Conservation (phyloP, 1,140 invertebrate species). For the Drosophila takahashii region DNA sequence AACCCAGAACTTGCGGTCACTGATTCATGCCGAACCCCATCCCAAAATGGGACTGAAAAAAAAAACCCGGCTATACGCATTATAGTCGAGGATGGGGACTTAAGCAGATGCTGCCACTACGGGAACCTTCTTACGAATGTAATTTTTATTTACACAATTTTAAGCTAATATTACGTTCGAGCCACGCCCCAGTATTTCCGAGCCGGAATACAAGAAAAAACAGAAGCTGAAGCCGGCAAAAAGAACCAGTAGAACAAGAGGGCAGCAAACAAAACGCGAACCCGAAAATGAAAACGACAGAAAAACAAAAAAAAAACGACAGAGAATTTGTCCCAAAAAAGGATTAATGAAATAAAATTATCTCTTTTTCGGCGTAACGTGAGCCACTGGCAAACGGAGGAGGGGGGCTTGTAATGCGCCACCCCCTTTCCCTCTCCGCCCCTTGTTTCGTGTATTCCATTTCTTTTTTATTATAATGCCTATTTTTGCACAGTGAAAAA, state of each 20-base stretch:
- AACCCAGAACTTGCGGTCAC: constrained; percentile 65
- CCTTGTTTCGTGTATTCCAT: constrained; percentile 41
- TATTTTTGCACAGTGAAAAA: constrained; percentile 38
- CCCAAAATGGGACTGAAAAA: neutral
- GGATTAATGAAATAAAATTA: constrained; percentile 84
- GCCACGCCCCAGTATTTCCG: constrained; percentile 67
- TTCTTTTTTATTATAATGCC: constrained; percentile 71
- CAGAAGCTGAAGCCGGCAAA: constrained; percentile 20
- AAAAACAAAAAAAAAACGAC: constrained; percentile 31
- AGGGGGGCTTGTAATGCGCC: constrained; percentile 41
- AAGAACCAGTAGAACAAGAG: constrained; percentile 11
- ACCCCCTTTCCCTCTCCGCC: constrained; percentile 13
- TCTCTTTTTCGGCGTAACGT: constrained; percentile 80
- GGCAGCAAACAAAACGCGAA: constrained; percentile 7
- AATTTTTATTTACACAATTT: constrained; percentile 84
- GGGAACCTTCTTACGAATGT: constrained; percentile 79
- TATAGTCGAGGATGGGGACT: constrained; percentile 7
- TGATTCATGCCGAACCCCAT: constrained; percentile 58
- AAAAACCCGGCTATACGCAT: neutral
- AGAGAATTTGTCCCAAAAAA: constrained; percentile 80
- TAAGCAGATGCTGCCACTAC: constrained; percentile 51
- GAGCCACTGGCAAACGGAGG: constrained; percentile 27
- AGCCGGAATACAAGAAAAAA: constrained; percentile 33
- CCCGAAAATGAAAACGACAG: neutral
- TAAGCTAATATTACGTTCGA: constrained; percentile 81